Evolutionary conservation across 2,113 vertebrate species (phyloP).

Genomic region (Euleptes europaea): DNA sequence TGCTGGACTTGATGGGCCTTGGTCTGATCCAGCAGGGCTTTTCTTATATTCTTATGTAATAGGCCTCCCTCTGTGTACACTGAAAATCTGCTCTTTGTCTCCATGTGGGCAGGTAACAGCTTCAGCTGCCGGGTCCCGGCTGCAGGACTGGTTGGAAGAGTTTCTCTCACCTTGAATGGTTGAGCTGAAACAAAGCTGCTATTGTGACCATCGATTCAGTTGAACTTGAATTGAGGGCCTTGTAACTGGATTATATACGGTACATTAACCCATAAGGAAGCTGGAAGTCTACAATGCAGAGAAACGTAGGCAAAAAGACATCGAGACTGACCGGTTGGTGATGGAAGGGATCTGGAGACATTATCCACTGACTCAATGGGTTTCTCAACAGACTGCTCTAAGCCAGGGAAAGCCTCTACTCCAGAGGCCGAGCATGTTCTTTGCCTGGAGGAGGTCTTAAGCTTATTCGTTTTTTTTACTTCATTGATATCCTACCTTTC

Average conservation of each 20-base stretch:
- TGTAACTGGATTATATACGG: not conserved
- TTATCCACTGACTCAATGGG: not conserved
- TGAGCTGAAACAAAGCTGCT: not conserved
- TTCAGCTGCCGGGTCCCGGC: not conserved
- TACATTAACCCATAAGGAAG: not conserved
- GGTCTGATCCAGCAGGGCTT: too few relatives aligned
- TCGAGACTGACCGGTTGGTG: not conserved
- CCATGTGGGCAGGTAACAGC: too few relatives aligned
- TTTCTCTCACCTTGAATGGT: not conserved
- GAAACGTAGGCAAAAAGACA: not conserved
- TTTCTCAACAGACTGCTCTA: not conserved
- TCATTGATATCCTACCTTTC: too few relatives aligned
- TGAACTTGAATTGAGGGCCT: too few relatives aligned
- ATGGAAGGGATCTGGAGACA: not conserved
- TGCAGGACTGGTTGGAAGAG: not conserved
- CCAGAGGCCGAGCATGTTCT: too few relatives aligned
- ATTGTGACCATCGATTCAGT: too few relatives aligned
- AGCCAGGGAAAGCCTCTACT: not conserved
- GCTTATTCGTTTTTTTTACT: too few relatives aligned
- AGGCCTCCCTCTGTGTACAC: too few relatives aligned
- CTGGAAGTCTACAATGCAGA: not conserved
- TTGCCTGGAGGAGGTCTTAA: too few relatives aligned
- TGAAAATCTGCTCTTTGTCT: not conserved
- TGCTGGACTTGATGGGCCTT: too few relatives aligned
- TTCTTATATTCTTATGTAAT: too few relatives aligned